Evolutionary conservation across 1,140 invertebrate genomes (phyloP).

Genomic region (Scaptomyza graminum): DNA sequence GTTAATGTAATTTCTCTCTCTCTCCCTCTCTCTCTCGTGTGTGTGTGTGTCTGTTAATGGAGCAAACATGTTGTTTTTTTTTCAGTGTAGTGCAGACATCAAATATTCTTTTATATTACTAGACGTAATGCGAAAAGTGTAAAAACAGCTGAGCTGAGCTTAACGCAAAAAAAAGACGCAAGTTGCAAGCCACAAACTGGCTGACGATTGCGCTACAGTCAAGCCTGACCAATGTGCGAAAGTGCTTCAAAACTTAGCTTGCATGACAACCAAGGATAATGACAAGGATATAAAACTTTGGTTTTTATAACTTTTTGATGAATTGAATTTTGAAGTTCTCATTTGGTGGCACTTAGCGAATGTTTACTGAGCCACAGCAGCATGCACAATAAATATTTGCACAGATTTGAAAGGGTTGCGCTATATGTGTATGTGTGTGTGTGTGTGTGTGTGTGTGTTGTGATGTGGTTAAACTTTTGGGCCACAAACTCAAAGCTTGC

Average conservation of each 20-base stretch:
- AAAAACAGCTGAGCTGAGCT: conserved; percentile 18
- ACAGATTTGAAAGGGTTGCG: conserved; percentile 47
- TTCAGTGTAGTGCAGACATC: conserved; percentile 3
- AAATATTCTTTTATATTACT: conserved; percentile 47
- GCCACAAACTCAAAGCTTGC: conserved; percentile 19
- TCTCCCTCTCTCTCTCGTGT: conserved; percentile 6
- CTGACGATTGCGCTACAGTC: conserved; percentile 23
- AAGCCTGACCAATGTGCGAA: neutral
- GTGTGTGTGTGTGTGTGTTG: too few relatives aligned
- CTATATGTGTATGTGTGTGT: neutral
- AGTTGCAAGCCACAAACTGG: conserved; percentile 11
- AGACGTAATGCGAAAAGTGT: conserved; percentile 4
- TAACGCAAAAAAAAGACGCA: conserved; percentile 9
- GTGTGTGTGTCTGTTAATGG: conserved; percentile 13
- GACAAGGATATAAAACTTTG: too few relatives aligned
- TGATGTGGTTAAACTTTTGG: too few relatives aligned
- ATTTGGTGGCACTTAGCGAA: neutral
- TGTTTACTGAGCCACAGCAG: conserved; percentile 20
- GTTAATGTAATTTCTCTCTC: conserved; percentile 54
- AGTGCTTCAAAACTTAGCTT: too few relatives aligned
- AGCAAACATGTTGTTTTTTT: neutral
- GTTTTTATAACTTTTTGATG: too few relatives aligned
- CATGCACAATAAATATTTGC: conserved; percentile 53
- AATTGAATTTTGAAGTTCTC: neutral
- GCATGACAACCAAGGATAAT: too few relatives aligned